Percentiles rank a stretch among this genome's conserved stretches.
Evolutionary conservation across 2,797 vertebrate species (phyloP).

Genomic region (Amblyraja radiata): DNA sequence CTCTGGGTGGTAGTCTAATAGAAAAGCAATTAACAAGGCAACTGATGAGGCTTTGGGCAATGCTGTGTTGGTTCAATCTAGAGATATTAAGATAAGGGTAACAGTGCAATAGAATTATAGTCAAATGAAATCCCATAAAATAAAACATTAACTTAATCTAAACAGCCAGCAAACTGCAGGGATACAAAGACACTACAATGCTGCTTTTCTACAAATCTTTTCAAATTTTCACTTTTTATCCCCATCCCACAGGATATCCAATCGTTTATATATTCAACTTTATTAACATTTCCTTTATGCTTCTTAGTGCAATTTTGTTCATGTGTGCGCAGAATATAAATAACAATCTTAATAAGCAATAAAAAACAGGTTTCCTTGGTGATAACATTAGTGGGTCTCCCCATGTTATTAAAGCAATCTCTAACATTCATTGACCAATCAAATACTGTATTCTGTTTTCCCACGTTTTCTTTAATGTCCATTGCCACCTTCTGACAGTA

Average conservation of each 20-base stretch:
- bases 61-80: too few relatives aligned
- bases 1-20: too few relatives aligned
- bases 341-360: slow-evolving; percentile 14
- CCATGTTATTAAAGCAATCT: background rate
- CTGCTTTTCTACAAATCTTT: background rate
- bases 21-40: too few relatives aligned
- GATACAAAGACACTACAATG: background rate
- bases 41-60: too few relatives aligned
- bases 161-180: background rate
- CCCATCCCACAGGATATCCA: background rate
- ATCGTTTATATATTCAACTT: background rate
- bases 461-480: slow-evolving; percentile 63
- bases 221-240: background rate
- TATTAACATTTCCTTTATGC: slow-evolving; percentile 6
- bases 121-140: background rate
- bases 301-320: background rate
- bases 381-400: background rate
- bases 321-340: background rate
- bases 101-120: background rate
- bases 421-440: background rate
- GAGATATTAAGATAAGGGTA: background rate
- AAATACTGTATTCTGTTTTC: slow-evolving; percentile 10
- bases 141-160: background rate
- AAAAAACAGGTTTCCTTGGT: background rate
- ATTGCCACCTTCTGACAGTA: slow-evolving; percentile 82